phyloP scores from a whole-genome alignment of 2,113 vertebrate genomes.

The Numenius arquata region DNA sequence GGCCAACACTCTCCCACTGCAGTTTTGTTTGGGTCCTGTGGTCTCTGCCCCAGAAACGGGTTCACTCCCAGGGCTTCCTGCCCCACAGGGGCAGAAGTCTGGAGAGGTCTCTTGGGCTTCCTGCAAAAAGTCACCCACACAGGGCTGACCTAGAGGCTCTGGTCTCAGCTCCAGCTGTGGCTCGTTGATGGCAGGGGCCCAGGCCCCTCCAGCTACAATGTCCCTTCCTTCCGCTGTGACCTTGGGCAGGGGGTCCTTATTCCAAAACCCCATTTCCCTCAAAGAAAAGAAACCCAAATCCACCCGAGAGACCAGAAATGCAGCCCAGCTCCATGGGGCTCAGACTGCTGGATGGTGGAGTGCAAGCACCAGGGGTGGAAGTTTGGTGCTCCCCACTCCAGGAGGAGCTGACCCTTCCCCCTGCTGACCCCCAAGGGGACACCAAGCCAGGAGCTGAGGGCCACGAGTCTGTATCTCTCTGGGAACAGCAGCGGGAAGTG shows the following conservation, averaged over 20 bases:
- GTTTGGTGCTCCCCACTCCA: too few relatives aligned
- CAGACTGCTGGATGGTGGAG: neutral
- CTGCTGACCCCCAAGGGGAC: too few relatives aligned
- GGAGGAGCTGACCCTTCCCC: rapidly evolving
- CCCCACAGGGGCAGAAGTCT: rapidly evolving
- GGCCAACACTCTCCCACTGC: neutral
- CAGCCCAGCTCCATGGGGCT: neutral
- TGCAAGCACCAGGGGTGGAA: rapidly evolving
- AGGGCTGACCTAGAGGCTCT: neutral
- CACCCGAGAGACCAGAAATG: neutral
- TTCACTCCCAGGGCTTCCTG: neutral
- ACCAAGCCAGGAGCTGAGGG: neutral
- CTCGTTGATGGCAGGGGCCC: neutral
- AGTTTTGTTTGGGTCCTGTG: neutral
- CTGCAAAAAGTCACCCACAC: neutral
- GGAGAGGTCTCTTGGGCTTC: neutral
- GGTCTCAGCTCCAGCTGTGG: neutral
- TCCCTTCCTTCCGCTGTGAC: neutral
- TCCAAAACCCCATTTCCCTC: neutral
- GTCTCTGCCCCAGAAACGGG: neutral
- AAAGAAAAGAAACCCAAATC: neutral
- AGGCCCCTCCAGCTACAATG: rapidly evolving
- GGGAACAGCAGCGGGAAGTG: neutral
- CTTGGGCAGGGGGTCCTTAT: neutral
- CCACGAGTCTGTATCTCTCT: neutral